Conservation (phyloP, 2,888 invertebrate genomes). For the Melitaea athalia region DNA sequence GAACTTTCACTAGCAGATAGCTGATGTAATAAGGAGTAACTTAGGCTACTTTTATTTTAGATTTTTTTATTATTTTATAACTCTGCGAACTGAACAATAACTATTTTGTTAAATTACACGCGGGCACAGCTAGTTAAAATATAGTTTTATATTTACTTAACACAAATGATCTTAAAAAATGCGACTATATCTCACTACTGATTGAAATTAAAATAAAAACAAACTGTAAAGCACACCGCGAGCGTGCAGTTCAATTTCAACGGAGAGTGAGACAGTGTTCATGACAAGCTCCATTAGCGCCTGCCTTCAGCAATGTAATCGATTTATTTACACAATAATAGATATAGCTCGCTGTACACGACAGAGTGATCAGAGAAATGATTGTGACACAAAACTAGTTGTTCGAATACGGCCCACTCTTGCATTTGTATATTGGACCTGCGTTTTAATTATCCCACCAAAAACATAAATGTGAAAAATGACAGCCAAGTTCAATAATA, state of each 20-base stretch:
- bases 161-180: too few species aligned
- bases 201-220: not conserved
- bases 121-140: too few species aligned
- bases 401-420: not conserved
- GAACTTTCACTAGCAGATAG: too few species aligned
- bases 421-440: not conserved
- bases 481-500: too few species aligned
- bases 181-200: not conserved
- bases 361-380: not conserved
- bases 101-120: too few species aligned
- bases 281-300: slow-evolving; percentile 37
- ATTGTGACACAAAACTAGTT: not conserved
- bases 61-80: too few species aligned
- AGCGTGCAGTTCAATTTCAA: slow-evolving; percentile 30
- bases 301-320: slow-evolving; percentile 24
- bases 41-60: too few species aligned
- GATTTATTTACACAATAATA: slow-evolving; percentile 29
- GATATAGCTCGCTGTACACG: slow-evolving; percentile 4
- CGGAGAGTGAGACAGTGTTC: slow-evolving; percentile 29
- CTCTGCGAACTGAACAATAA: too few species aligned
- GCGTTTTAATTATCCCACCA: too few species aligned
- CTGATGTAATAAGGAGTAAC: too few species aligned
- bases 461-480: too few species aligned
- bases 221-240: not conserved
- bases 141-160: too few species aligned